phyloP scores from a whole-genome alignment of 2,888 invertebrate genomes.

The Leucoma salicis region DNA sequence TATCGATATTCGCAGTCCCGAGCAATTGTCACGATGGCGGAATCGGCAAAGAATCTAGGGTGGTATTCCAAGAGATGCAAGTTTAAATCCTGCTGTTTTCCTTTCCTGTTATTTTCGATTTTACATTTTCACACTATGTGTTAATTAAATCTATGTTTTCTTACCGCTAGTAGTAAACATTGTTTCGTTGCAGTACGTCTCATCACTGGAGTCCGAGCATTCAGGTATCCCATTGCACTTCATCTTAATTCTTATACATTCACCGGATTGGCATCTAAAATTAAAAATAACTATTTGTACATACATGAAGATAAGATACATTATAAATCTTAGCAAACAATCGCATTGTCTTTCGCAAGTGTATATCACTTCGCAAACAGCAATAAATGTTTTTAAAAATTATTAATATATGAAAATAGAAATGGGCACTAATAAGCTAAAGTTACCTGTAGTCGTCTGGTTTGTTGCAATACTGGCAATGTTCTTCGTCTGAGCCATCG shows the following conservation, averaged over 20 bases:
- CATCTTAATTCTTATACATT: conserved; percentile 65
- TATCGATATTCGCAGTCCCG: no score
- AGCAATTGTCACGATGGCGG: no score
- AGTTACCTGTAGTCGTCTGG: conserved; percentile 69
- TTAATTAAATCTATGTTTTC: no score
- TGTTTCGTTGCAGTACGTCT: conserved; percentile 72
- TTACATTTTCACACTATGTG: no score
- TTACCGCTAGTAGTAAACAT: conserved; percentile 44
- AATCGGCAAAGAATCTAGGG: no score
- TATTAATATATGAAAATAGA: conserved; percentile 3
- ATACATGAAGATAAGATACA: conserved; percentile 7
- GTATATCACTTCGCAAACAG: conserved; percentile 7
- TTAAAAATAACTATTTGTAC: conserved; percentile 29
- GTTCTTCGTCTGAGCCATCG: conserved; percentile 82
- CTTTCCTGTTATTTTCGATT: no score
- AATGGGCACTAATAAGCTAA: conserved; percentile 5
- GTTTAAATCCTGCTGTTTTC: no score
- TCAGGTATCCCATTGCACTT: conserved; percentile 83
- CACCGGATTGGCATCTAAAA: conserved; percentile 69
- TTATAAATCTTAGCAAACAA: neutral
- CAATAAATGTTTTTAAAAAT: conserved; percentile 8
- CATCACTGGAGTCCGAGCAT: conserved; percentile 83
- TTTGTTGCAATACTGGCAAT: conserved; percentile 56
- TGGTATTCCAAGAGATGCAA: no score
- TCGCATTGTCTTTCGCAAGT: conserved; percentile 21